Conservation (phyloP, 2,888 invertebrate species). For the Synergus japonicus region DNA sequence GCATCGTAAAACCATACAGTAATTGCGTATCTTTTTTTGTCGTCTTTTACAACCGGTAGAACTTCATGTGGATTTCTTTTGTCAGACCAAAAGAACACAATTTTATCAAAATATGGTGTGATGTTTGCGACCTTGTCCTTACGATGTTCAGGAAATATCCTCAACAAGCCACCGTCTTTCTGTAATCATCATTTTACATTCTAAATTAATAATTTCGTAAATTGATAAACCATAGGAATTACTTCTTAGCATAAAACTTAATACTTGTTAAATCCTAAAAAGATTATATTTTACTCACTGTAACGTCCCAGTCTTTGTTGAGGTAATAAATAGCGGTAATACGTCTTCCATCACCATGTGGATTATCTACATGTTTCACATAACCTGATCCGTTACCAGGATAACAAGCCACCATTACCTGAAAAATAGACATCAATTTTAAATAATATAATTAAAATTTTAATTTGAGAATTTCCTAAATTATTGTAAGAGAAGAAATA, state of each 20-base stretch:
- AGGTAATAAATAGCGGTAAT: constrained; percentile 99
- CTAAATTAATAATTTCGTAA: background rate
- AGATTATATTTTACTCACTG: constrained; percentile 78
- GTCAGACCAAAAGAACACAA: constrained; percentile 99
- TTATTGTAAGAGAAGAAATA: too few relatives aligned
- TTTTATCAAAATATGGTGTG: constrained; percentile 94
- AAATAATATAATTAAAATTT: too few relatives aligned
- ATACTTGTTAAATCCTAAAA: background rate
- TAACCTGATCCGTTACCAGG: constrained; percentile 96
- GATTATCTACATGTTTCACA: constrained; percentile 98
- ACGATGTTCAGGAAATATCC: constrained; percentile 94
- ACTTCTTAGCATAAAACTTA: too few relatives aligned
- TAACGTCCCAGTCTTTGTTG: constrained; percentile 94
- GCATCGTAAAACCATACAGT: constrained; percentile 96
- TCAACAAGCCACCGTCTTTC: constrained; percentile 88
- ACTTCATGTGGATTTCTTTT: constrained; percentile 98
- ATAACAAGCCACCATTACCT: constrained; percentile 99
- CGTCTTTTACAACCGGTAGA: constrained; percentile 85
- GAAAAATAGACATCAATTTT: constrained; percentile 67
- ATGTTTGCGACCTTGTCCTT: constrained; percentile 90
- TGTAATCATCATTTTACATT: constrained; percentile 58
- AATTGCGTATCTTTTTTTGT: constrained; percentile 91
- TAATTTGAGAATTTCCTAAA: background rate
- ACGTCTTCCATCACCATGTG: constrained; percentile 96
- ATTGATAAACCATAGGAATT: too few relatives aligned